These are phyloP conservation scores for Nowickia ferox DNA, from an alignment of 2,888 invertebrate species.

Conservation along the genomic window DNA sequence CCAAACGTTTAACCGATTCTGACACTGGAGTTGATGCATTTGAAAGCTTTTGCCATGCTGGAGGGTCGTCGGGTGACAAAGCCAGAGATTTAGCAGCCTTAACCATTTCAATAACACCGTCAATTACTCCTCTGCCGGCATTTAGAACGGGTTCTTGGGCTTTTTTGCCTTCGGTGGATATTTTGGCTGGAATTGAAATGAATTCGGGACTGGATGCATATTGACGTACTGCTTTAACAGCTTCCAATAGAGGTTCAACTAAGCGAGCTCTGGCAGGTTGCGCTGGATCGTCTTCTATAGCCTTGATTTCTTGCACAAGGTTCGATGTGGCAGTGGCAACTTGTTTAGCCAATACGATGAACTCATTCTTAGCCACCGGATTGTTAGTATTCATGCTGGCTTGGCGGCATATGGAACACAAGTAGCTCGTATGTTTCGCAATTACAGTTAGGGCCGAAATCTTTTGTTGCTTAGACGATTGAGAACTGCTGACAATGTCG, in stretches of 20 bases:
- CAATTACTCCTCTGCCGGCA: constrained; percentile 90
- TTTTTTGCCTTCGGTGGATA: constrained; percentile 91
- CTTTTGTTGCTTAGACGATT: constrained; percentile 91
- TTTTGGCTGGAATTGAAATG: constrained; percentile 94
- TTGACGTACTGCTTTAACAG: constrained; percentile 95
- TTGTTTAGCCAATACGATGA: constrained; percentile 98
- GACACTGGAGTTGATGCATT: constrained; percentile 97
- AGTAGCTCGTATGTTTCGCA: constrained; percentile 96
- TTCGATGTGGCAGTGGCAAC: constrained; percentile 97
- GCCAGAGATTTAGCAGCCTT: constrained; percentile 94
- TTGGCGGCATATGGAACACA: constrained; percentile 97
- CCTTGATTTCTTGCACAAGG: constrained; percentile 97
- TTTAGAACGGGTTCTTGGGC: constrained; percentile 94
- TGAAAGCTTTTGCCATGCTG: constrained; percentile 97
- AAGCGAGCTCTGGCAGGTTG: constrained; percentile 88
- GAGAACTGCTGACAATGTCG: constrained; percentile 88
- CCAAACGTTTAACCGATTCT: constrained; percentile 97
- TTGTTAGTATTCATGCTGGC: constrained; percentile 96
- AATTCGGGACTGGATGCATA: constrained; percentile 98
- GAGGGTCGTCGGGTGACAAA: constrained; percentile 93
- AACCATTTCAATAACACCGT: constrained; percentile 95
- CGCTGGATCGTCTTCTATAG: constrained; percentile 92
- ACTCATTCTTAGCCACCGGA: constrained; percentile 96
- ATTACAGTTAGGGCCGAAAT: constrained; percentile 96
- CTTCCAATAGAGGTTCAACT: constrained; percentile 93